phyloP scores from a whole-genome alignment of 92 coral and sea anemone species.

The Epizoanthus stellaris region DNA sequence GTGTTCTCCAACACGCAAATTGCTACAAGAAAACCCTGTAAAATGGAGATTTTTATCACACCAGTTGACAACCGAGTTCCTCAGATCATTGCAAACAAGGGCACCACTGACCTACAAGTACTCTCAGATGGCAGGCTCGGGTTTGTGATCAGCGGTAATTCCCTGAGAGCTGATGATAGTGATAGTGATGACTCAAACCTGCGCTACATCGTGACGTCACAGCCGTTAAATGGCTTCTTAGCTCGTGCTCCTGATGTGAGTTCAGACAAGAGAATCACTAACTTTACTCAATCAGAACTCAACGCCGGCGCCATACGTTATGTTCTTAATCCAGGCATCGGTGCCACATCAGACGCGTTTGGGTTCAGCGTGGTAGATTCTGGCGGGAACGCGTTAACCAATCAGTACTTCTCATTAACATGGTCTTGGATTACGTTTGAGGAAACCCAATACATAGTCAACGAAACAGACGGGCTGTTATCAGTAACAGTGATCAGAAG shows the following conservation, averaged over 20 bases:
- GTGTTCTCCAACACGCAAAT: constrained; percentile 73
- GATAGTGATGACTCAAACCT: constrained; percentile 81
- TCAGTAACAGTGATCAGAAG: constrained; percentile 62
- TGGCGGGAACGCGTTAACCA: constrained; percentile 75
- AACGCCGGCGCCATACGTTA: constrained; percentile 65
- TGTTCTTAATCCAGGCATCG: constrained; percentile 60
- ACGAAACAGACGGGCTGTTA: constrained; percentile 78
- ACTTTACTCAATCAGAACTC: constrained; percentile 81
- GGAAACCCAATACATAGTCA: constrained; percentile 53
- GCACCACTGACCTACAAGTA: constrained; percentile 80
- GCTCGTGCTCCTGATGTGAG: constrained; percentile 36
- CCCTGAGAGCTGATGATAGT: constrained; percentile 78
- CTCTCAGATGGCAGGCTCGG: constrained; percentile 72
- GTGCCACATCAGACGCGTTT: constrained; percentile 91
- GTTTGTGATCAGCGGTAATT: constrained; percentile 64
- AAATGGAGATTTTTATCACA: constrained; percentile 59
- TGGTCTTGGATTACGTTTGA: constrained; percentile 94
- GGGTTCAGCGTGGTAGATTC: constrained; percentile 81
- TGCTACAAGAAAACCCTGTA: constrained; percentile 68
- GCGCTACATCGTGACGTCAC: constrained; percentile 65
- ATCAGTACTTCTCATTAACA: constrained; percentile 80
- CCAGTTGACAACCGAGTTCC: constrained; percentile 95
- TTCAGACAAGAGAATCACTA: constrained; percentile 48
- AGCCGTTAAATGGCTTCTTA: constrained; percentile 72
- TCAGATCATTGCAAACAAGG: constrained; percentile 79